Percentiles rank a stretch among this genome's conserved stretches.
phyloP scores from a whole-genome alignment of 2,797 vertebrate species.

The Xyrichtys novacula region DNA sequence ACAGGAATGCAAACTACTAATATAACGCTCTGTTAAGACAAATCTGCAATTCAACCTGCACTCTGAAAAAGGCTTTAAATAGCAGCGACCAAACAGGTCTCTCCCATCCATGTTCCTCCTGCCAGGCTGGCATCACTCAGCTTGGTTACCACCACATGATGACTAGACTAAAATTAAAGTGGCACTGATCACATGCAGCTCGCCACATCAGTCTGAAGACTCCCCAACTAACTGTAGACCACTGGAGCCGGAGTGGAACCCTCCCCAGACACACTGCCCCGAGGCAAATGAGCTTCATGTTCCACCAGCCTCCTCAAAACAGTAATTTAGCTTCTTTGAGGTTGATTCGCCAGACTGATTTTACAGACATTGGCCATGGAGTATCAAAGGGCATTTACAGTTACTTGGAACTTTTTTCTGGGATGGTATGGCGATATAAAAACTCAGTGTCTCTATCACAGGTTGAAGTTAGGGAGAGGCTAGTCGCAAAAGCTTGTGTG shows the following conservation, averaged over 20 bases:
- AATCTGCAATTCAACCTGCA: not conserved
- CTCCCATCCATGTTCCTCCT: slow-evolving; percentile 11
- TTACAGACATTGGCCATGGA: slow-evolving; percentile 47
- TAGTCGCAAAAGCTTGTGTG: not conserved
- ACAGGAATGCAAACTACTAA: not conserved
- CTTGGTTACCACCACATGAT: slow-evolving; percentile 50
- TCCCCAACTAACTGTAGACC: slow-evolving; percentile 63
- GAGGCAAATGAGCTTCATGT: slow-evolving; percentile 61
- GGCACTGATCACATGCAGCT: slow-evolving; percentile 67
- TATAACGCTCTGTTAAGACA: not conserved
- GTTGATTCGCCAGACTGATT: slow-evolving; percentile 42
- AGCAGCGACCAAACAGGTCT: slow-evolving; percentile 12
- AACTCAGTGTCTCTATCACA: not conserved
- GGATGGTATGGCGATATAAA: slow-evolving; percentile 3
- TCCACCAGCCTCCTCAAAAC: slow-evolving; percentile 64
- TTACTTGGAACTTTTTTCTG: slow-evolving; percentile 15
- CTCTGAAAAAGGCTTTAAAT: not conserved
- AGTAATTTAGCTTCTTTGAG: slow-evolving; percentile 66
- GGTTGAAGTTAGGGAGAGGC: not conserved
- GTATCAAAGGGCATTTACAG: slow-evolving; percentile 47
- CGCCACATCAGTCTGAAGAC: slow-evolving; percentile 69
- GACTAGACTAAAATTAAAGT: slow-evolving; percentile 70
- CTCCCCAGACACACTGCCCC: slow-evolving; percentile 67
- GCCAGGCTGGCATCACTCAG: slow-evolving; percentile 52
- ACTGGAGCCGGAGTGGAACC: slow-evolving; percentile 71